These are phyloP conservation scores for Lordiphosa andalusiaca DNA, from an alignment of 2,888 invertebrate species.

Conservation along the genomic window DNA sequence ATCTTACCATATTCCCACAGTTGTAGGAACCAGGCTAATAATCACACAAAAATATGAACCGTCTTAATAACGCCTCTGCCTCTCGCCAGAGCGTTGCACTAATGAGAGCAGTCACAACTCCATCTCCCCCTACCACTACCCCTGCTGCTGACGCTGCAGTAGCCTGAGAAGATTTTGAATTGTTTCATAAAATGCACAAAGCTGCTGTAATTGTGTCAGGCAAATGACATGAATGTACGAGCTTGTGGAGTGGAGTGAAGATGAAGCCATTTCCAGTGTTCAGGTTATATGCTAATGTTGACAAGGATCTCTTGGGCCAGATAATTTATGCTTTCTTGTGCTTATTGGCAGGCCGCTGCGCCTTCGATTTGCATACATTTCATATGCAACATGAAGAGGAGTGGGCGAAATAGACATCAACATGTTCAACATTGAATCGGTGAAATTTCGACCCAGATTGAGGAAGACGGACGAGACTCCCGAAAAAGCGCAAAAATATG, in stretches of 20 bases:
- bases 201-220: conserved; percentile 70
- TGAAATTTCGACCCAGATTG: conserved; percentile 62
- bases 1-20: conserved; percentile 51
- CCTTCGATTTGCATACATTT: conserved; percentile 67
- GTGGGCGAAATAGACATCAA: conserved; percentile 68
- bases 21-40: conserved; percentile 59
- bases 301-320: conserved; percentile 60
- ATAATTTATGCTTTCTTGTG: conserved; percentile 62
- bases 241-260: conserved; percentile 12
- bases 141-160: conserved; percentile 17
- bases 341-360: conserved; percentile 60
- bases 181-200: conserved; percentile 70
- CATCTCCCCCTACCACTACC: conserved; percentile 3
- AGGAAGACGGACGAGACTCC: conserved; percentile 25
- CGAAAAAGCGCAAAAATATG: conserved; percentile 27
- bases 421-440: conserved; percentile 39
- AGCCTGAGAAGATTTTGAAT: conserved; percentile 72
- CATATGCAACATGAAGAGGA: conserved; percentile 66
- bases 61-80: conserved; percentile 44
- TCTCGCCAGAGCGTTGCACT: conserved; percentile 32
- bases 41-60: conserved; percentile 55
- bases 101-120: conserved; percentile 55
- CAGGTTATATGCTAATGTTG: conserved; percentile 70
- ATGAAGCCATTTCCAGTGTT: conserved; percentile 58
- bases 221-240: conserved; percentile 39